Evolutionary conservation across 2,888 invertebrate genomes (phyloP).

Genomic region (Unio pictorum): DNA sequence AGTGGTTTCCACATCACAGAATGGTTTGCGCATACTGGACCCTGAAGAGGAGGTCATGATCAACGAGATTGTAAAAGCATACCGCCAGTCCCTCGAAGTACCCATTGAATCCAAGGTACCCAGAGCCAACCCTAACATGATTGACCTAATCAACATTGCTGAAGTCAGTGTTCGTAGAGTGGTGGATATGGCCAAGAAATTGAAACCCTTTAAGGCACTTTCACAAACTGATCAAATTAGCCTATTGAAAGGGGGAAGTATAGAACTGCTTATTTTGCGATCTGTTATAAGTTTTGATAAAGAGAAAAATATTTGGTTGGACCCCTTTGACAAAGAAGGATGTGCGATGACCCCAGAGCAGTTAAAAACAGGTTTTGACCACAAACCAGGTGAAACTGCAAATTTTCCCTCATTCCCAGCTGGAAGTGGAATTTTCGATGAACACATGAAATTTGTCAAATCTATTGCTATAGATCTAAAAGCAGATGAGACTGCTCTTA

Average conservation of each 20-base stretch:
- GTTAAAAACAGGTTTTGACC: conserved; percentile 84
- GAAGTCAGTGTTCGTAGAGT: conserved; percentile 80
- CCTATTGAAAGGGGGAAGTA: conserved; percentile 93
- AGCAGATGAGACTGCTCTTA: conserved; percentile 91
- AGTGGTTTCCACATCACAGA: conserved; percentile 54
- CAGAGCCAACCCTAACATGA: conserved; percentile 57
- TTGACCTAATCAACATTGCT: conserved; percentile 71
- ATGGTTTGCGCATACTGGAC: conserved; percentile 44
- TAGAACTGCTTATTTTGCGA: conserved; percentile 95
- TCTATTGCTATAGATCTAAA: conserved; percentile 85
- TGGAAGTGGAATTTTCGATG: conserved; percentile 68
- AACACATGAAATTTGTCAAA: conserved; percentile 71
- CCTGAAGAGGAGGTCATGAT: conserved; percentile 65
- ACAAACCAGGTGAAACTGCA: conserved; percentile 13
- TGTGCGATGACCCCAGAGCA: conserved; percentile 88
- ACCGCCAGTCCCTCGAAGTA: conserved; percentile 67
- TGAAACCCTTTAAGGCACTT: conserved; percentile 89
- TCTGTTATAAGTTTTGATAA: conserved; percentile 95
- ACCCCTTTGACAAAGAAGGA: conserved; percentile 72
- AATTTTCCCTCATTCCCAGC: not conserved
- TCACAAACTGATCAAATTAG: conserved; percentile 95
- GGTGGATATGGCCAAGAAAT: conserved; percentile 78
- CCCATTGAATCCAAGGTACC: conserved; percentile 64
- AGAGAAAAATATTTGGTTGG: conserved; percentile 90
- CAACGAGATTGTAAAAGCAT: conserved; percentile 66